Evolutionary conservation across 1,140 invertebrate genomes (phyloP).

Genomic region (Daktulosphaira vitifoliae): DNA sequence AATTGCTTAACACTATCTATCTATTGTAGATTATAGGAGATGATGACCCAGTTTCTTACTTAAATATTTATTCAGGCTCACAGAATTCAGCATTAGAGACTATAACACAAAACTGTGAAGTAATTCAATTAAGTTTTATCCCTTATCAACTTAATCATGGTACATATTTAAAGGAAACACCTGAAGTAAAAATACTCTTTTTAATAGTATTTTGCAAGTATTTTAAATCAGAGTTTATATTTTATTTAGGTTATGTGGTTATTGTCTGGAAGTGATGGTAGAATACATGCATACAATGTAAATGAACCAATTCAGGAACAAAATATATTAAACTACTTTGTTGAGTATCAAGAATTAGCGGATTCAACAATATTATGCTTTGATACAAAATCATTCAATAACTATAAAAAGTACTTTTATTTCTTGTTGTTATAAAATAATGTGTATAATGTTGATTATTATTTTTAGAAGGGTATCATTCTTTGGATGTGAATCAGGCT

Average conservation of each 20-base stretch:
- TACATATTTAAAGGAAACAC: not conserved
- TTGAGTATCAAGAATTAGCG: constrained; percentile 2
- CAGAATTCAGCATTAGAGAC: constrained; percentile 13
- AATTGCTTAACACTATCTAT: not conserved
- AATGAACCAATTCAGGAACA: constrained; percentile 2
- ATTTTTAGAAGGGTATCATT: constrained; percentile 18
- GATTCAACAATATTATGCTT: not conserved
- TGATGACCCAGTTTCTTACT: not conserved
- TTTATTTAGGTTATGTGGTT: constrained; percentile 3
- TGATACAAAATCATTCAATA: constrained; percentile 11
- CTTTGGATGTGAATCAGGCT: constrained; percentile 8
- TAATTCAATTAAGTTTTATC: not conserved
- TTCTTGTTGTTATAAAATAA: too few relatives aligned
- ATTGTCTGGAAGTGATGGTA: constrained; percentile 18
- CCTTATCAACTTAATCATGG: constrained; percentile 9
- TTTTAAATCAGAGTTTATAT: not conserved
- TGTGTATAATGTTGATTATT: not conserved
- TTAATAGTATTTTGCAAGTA: too few relatives aligned
- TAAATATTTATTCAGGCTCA: constrained; percentile 26
- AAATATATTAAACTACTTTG: constrained; percentile 9
- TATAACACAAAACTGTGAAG: constrained; percentile 9
- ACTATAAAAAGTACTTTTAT: constrained; percentile 21
- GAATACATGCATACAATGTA: constrained; percentile 18
- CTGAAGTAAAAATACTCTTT: not conserved
- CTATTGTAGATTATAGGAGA: not conserved